phyloP scores from a whole-genome alignment of 2,113 vertebrate species.

The Neolamprologus tretocephalus region DNA sequence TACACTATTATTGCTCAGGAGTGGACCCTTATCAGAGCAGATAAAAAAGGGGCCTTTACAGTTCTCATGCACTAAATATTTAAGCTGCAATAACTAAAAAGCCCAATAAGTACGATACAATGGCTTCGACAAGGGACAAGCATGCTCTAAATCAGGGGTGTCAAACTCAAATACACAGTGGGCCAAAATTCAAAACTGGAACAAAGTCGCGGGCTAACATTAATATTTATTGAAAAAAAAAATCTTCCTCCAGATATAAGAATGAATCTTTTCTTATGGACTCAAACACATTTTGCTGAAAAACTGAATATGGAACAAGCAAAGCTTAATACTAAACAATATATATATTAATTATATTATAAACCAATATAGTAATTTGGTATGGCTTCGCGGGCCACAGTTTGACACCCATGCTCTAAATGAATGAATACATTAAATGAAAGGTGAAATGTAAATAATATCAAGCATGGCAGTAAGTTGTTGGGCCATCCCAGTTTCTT shows the following conservation, averaged over 20 bases:
- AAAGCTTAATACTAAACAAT: too few species aligned
- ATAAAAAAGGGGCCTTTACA: background rate
- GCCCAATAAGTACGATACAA: accelerated
- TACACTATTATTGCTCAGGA: background rate
- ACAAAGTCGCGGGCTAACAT: accelerated
- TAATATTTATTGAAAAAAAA: too few species aligned
- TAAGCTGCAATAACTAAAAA: background rate
- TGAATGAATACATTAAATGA: background rate
- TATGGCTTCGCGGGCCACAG: accelerated
- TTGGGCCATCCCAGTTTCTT: background rate
- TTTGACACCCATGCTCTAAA: too few species aligned
- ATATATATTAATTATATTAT: too few species aligned
- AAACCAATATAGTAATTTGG: too few species aligned
- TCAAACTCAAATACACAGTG: too few species aligned
- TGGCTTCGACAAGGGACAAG: background rate
- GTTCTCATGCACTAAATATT: background rate
- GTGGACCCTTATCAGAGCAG: background rate
- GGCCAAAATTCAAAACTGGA: too few species aligned
- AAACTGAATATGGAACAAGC: too few species aligned
- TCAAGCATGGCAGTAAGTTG: background rate
- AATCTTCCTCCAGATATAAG: too few species aligned
- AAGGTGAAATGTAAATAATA: background rate
- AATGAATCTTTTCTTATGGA: too few species aligned
- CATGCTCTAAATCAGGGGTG: background rate
- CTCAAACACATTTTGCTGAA: too few species aligned